phyloP scores from a whole-genome alignment of 2,113 vertebrate species.

The Rafetus swinhoei region DNA sequence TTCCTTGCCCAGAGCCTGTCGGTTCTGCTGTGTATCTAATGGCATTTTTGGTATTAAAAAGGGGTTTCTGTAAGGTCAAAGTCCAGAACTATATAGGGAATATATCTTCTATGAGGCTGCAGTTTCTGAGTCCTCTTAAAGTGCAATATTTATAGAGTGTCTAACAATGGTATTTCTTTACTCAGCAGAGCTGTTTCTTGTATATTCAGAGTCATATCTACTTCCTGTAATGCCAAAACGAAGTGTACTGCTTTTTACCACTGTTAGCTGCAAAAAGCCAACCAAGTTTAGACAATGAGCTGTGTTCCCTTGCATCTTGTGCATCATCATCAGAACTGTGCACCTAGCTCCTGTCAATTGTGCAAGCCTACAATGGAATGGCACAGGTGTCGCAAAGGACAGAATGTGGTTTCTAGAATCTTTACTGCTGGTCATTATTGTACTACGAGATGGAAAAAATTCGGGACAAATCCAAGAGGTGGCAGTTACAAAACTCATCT shows the following conservation, averaged over 20 bases:
- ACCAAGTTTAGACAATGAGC: neutral
- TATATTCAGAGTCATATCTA: neutral
- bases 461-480: neutral
- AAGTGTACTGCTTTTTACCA: neutral
- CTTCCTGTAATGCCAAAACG: neutral
- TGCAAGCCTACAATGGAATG: neutral
- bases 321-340: neutral
- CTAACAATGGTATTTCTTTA: neutral
- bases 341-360: neutral
- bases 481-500: neutral
- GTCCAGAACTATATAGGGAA: neutral
- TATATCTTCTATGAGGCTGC: neutral
- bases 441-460: neutral
- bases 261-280: neutral
- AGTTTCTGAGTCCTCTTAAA: constrained; percentile 1
- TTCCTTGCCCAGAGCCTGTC: too few species aligned
- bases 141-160: neutral
- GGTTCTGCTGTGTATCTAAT: neutral
- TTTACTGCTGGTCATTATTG: neutral
- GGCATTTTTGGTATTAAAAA: constrained; percentile 15
- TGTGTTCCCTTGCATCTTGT: neutral
- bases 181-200: neutral
- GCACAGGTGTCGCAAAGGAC: neutral
- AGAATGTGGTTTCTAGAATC: neutral
- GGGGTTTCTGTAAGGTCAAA: neutral